Percentiles rank a stretch among this genome's conserved stretches.
Evolutionary conservation across 2,113 vertebrate species (phyloP).

Genomic region (Clarias gariepinus): DNA sequence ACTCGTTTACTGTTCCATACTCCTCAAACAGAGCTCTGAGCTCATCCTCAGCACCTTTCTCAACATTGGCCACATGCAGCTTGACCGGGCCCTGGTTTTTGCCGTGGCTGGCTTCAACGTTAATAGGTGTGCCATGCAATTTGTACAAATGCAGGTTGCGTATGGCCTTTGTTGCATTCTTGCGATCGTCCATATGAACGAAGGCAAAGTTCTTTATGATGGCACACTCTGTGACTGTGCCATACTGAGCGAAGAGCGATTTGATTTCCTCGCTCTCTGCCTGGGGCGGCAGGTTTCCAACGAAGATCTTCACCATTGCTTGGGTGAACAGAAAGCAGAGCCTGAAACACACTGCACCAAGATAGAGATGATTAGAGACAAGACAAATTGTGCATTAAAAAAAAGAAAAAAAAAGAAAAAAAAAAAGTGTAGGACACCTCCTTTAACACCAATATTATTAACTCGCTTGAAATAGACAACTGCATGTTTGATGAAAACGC

Average conservation of each 20-base stretch:
- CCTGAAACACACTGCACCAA: slow-evolving; percentile 34
- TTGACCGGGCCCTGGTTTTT: slow-evolving; percentile 75
- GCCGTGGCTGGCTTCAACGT: slow-evolving; percentile 76
- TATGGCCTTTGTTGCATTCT: slow-evolving; percentile 77
- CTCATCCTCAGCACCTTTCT: slow-evolving; percentile 71
- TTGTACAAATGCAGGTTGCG: slow-evolving; percentile 71
- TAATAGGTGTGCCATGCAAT: slow-evolving; percentile 74
- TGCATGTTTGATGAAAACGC: not conserved
- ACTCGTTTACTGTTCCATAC: slow-evolving; percentile 75
- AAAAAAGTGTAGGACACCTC: not conserved
- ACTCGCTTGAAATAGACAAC: too few species aligned
- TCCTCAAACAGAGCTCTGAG: slow-evolving; percentile 75
- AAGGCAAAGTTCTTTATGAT: slow-evolving; percentile 82
- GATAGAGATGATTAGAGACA: not conserved
- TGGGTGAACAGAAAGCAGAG: slow-evolving; percentile 5
- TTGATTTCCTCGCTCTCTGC: slow-evolving; percentile 74
- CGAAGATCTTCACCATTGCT: slow-evolving; percentile 80
- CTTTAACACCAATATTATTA: not conserved
- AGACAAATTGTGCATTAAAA: too few species aligned
- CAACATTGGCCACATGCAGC: slow-evolving; percentile 77
- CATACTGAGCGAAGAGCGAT: slow-evolving; percentile 71
- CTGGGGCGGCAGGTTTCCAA: slow-evolving; percentile 76
- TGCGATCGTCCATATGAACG: slow-evolving; percentile 81
- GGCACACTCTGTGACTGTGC: slow-evolving; percentile 76
- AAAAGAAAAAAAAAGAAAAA: not conserved